A percentile compares a stretch with the other conserved stretches of the same genome.
phyloP scores from a whole-genome alignment of 2,113 vertebrate genomes.

The Vicugna pacos region DNA sequence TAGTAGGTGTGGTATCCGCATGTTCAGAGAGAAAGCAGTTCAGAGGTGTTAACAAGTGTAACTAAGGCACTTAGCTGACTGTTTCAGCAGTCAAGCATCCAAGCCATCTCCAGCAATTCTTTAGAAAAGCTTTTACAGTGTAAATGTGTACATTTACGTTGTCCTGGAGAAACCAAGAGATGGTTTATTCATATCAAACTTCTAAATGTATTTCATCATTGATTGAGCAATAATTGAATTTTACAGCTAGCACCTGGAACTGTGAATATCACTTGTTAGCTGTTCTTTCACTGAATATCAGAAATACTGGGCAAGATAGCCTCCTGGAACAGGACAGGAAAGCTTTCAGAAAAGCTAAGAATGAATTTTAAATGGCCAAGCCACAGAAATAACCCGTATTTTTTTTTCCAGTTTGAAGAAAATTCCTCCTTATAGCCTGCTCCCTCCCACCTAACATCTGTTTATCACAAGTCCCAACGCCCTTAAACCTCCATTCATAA shows the following conservation, averaged over 20 bases:
- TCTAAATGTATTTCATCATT: conserved; percentile 46
- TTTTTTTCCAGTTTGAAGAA: background rate
- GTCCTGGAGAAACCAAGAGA: background rate
- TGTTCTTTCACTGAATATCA: conserved; percentile 26
- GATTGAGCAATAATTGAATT: conserved; percentile 17
- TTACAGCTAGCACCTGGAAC: background rate
- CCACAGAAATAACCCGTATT: background rate
- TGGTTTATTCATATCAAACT: conserved; percentile 30
- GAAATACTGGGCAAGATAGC: background rate
- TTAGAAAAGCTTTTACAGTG: background rate
- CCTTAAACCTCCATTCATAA: background rate
- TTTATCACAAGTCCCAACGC: background rate
- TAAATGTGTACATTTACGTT: background rate
- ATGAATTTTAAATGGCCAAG: background rate
- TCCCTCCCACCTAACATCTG: background rate
- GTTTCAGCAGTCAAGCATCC: background rate
- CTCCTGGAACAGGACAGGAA: background rate
- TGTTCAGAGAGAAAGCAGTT: conserved; percentile 13
- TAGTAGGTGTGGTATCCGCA: background rate
- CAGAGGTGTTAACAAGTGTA: background rate
- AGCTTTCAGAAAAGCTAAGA: conserved; percentile 6
- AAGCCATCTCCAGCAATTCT: background rate
- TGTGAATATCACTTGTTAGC: conserved; percentile 4
- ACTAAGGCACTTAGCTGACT: background rate
- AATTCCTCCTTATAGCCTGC: background rate